These are phyloP conservation scores for Phyllostomus hastatus DNA, from an alignment of 2,113 vertebrate species.

Conservation along the genomic window DNA sequence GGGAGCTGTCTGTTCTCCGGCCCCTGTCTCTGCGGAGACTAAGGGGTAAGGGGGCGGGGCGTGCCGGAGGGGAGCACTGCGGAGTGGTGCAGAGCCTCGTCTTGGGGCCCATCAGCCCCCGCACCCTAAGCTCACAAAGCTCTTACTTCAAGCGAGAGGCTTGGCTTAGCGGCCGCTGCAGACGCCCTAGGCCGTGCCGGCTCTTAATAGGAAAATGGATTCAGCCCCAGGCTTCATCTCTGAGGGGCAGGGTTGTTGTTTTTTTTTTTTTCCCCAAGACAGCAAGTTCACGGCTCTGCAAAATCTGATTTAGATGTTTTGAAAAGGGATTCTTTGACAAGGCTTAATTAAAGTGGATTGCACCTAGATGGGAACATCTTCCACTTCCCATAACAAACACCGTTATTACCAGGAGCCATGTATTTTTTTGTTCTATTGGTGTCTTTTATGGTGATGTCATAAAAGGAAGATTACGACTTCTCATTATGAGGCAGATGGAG, in stretches of 20 bases:
- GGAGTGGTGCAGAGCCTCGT: accelerated
- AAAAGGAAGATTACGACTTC: slow-evolving; percentile 64
- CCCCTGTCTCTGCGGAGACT: not conserved
- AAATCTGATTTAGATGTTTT: slow-evolving; percentile 62
- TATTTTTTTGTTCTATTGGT: slow-evolving; percentile 64
- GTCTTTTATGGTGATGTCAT: slow-evolving; percentile 67
- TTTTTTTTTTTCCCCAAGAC: slow-evolving; percentile 29
- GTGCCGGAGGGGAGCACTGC: not conserved
- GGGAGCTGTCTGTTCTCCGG: accelerated
- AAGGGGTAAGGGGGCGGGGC: not conserved
- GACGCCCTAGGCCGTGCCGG: not conserved
- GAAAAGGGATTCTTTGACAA: slow-evolving; percentile 71
- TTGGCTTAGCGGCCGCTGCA: slow-evolving; percentile 28
- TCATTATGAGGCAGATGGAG: slow-evolving; percentile 64
- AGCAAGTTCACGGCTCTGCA: slow-evolving; percentile 45
- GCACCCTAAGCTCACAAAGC: not conserved
- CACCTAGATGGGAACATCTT: slow-evolving; percentile 45
- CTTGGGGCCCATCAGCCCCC: not conserved
- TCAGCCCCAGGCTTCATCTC: slow-evolving; percentile 56
- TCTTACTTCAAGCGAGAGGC: not conserved
- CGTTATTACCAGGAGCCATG: slow-evolving; percentile 43
- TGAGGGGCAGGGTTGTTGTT: slow-evolving; percentile 21
- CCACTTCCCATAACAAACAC: slow-evolving; percentile 64
- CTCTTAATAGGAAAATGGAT: slow-evolving; percentile 74
- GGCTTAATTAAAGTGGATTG: slow-evolving; percentile 72